A percentile compares a stretch with the other conserved stretches of the same genome.
These are phyloP conservation scores for Pardosa pseudoannulata DNA, from an alignment of 2,888 invertebrate genomes.

Conservation along the genomic window DNA sequence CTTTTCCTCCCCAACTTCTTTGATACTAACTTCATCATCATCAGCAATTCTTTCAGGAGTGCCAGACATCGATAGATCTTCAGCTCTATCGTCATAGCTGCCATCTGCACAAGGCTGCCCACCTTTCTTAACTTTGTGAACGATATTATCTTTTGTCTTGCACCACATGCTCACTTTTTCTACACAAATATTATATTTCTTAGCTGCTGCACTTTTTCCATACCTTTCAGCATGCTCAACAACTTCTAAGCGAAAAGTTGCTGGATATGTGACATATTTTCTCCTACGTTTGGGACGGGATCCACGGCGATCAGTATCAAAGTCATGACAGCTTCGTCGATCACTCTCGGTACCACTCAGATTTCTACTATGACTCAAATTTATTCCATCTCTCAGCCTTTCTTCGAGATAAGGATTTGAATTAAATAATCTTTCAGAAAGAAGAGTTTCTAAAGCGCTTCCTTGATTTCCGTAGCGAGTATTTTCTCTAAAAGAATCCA, in stretches of 20 bases:
- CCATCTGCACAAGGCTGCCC: conserved; percentile 53
- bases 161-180: conserved; percentile 71
- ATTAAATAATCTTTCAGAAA: conserved; percentile 50
- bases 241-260: conserved; percentile 65
- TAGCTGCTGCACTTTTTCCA: conserved; percentile 67
- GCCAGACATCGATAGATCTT: conserved; percentile 34
- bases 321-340: conserved; percentile 35
- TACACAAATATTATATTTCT: conserved; percentile 66
- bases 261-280: conserved; percentile 69
- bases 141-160: conserved; percentile 69
- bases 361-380: conserved; percentile 9
- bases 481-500: conserved; percentile 20
- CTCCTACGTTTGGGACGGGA: conserved; percentile 43
- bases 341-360: conserved; percentile 64
- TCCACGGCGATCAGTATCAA: conserved; percentile 31
- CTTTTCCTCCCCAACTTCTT: conserved; percentile 39
- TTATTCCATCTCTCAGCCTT: conserved; percentile 34
- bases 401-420: conserved; percentile 54
- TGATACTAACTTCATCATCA: conserved; percentile 16
- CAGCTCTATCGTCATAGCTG: conserved; percentile 41
- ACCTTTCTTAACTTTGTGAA: conserved; percentile 68
- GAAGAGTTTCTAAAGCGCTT: conserved; percentile 53
- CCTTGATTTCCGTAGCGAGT: not conserved
- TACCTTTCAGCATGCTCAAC: conserved; percentile 64
- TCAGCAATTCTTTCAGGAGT: conserved; percentile 34